Percentiles rank a stretch among this genome's conserved stretches.
phyloP scores from a whole-genome alignment of 2,888 invertebrate species.

The Acanthosepion pharaonis region DNA sequence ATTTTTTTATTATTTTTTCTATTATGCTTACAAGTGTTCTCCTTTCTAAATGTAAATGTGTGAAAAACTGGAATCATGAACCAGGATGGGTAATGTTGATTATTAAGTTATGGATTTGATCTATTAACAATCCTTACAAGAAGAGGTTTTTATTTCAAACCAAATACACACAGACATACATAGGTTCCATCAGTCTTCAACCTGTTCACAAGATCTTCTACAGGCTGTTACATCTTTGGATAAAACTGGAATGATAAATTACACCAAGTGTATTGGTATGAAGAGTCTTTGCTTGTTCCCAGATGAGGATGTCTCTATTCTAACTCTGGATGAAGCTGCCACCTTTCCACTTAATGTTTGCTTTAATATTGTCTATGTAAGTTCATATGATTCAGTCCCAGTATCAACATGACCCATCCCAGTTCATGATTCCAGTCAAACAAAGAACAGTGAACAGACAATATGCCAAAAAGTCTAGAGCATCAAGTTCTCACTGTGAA shows the following conservation, averaged over 20 bases:
- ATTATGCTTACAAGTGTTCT: too few relatives aligned
- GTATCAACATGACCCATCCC: background rate
- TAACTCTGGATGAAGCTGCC: conserved; percentile 78
- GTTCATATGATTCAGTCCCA: background rate
- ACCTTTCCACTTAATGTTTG: conserved; percentile 82
- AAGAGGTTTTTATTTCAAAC: too few relatives aligned
- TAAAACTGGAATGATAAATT: conserved; percentile 80
- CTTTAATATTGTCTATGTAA: conserved; percentile 77
- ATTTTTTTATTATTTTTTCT: too few relatives aligned
- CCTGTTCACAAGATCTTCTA: too few relatives aligned
- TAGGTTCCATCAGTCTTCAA: too few relatives aligned
- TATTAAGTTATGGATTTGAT: too few relatives aligned
- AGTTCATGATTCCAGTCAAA: background rate
- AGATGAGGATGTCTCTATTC: conserved; percentile 78
- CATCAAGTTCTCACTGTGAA: background rate
- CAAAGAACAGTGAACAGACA: background rate
- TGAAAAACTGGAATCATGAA: too few relatives aligned
- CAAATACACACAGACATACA: too few relatives aligned
- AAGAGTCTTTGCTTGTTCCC: conserved; percentile 79
- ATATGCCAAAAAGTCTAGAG: background rate
- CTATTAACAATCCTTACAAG: too few relatives aligned
- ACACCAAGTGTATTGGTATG: conserved; percentile 80
- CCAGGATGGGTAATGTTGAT: too few relatives aligned
- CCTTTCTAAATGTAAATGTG: too few relatives aligned
- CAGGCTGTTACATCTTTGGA: conserved; percentile 75